These are phyloP conservation scores for Dorcus hopei DNA, from an alignment of 2,888 invertebrate genomes.

Conservation along the genomic window DNA sequence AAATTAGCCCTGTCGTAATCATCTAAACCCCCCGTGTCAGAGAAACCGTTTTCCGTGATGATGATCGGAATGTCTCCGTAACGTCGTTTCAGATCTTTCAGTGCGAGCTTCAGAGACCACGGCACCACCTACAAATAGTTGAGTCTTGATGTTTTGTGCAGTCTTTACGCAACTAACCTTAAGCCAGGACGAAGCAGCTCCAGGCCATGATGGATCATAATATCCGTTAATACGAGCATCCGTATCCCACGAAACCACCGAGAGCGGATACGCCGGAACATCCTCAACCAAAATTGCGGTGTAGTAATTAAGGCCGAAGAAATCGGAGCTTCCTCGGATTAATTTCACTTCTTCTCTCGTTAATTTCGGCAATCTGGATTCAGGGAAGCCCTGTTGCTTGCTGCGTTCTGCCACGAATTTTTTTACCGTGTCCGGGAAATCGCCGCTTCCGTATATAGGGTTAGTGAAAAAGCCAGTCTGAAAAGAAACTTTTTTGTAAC, in stretches of 20 bases:
- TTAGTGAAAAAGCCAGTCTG: constrained; percentile 66
- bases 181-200: constrained; percentile 50
- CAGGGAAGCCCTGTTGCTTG: constrained; percentile 54
- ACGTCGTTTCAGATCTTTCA: constrained; percentile 4
- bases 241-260: constrained; percentile 3
- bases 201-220: constrained; percentile 49
- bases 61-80: constrained; percentile 12
- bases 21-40: constrained; percentile 4
- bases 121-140: constrained; percentile 6
- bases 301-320: constrained; percentile 76
- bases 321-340: constrained; percentile 63
- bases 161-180: constrained; percentile 35
- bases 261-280: constrained; percentile 53
- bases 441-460: constrained; percentile 61
- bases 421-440: constrained; percentile 65
- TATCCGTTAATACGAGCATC: constrained; percentile 47
- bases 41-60: constrained; percentile 12
- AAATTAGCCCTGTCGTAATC: constrained; percentile 12
- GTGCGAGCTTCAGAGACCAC: constrained; percentile 1
- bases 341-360: constrained; percentile 56
- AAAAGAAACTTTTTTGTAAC: neutral
- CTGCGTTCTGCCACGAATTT: constrained; percentile 56
- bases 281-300: constrained; percentile 39
- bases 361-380: constrained; percentile 62
- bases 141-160: neutral